phyloP scores from a whole-genome alignment of 2,888 invertebrate genomes.

The Cheilosia variabilis region DNA sequence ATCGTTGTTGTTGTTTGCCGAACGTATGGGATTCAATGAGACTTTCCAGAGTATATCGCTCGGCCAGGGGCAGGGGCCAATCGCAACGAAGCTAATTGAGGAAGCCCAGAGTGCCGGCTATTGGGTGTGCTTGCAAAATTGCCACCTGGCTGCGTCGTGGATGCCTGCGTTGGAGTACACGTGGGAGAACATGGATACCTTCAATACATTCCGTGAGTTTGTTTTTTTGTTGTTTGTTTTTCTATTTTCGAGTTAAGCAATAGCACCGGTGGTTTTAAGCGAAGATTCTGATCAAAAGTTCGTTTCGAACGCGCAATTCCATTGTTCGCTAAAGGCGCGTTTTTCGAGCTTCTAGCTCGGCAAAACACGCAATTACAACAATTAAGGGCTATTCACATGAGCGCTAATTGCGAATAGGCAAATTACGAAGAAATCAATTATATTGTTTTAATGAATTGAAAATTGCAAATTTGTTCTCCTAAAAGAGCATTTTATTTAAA shows the following conservation, averaged over 20 bases:
- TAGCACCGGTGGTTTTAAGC: background rate
- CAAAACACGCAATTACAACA: no score
- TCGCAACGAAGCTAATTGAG: slow-evolving; percentile 91
- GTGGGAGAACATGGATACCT: slow-evolving; percentile 91
- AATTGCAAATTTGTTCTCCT: no score
- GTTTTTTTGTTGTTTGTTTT: background rate
- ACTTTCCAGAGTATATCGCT: slow-evolving; percentile 92
- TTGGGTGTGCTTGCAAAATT: slow-evolving; percentile 94
- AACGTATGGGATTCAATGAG: slow-evolving; percentile 89
- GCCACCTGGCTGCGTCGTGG: slow-evolving; percentile 95
- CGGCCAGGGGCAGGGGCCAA: slow-evolving; percentile 95
- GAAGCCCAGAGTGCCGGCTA: slow-evolving; percentile 90
- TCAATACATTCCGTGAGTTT: slow-evolving; percentile 83
- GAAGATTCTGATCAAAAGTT: no score
- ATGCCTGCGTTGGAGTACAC: slow-evolving; percentile 92
- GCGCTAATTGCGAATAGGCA: no score
- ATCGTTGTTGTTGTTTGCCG: slow-evolving; percentile 87
- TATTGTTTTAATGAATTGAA: no score
- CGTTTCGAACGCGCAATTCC: no score
- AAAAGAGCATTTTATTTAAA: no score
- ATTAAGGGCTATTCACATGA: no score
- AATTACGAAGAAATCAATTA: no score
- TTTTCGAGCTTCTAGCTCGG: no score
- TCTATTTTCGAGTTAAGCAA: background rate
- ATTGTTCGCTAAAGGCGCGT: no score